Conservation (phyloP, 1,140 invertebrate species). For the Bradysia coprophila region DNA sequence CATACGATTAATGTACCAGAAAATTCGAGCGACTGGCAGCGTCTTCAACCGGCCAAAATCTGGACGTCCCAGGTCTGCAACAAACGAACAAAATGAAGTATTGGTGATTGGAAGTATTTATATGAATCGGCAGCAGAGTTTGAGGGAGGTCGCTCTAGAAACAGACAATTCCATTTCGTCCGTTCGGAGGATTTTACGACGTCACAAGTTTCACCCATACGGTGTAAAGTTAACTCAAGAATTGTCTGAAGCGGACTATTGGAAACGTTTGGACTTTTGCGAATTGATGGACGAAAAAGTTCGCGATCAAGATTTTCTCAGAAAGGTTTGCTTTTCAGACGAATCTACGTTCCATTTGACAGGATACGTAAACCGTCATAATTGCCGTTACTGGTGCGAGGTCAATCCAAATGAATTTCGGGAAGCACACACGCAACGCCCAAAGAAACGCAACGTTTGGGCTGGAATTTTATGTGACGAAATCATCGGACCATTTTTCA, state of each 20-base stretch:
- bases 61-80: background rate
- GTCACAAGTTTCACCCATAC: background rate
- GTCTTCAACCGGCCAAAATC: background rate
- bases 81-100: too few relatives aligned
- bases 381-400: conserved; percentile 12
- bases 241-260: background rate
- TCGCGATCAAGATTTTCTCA: conserved; percentile 8
- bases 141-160: background rate
- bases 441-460: conserved; percentile 18
- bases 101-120: background rate
- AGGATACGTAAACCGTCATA: conserved; percentile 4
- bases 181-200: background rate
- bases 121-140: background rate
- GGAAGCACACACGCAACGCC: conserved; percentile 13
- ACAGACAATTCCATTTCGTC: conserved; percentile 3
- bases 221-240: background rate
- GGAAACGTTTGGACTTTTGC: background rate
- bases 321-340: conserved; percentile 12
- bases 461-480: conserved; percentile 12
- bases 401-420: conserved; percentile 11
- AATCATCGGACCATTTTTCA: conserved; percentile 16
- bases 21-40: background rate
- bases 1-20: background rate
- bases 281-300: background rate
- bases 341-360: conserved; percentile 12